Evolutionary conservation across 2,888 invertebrate species (phyloP), one percentile per base, ranked within the genome.

Genomic region (Lissocephala sabroskyi): DNA sequence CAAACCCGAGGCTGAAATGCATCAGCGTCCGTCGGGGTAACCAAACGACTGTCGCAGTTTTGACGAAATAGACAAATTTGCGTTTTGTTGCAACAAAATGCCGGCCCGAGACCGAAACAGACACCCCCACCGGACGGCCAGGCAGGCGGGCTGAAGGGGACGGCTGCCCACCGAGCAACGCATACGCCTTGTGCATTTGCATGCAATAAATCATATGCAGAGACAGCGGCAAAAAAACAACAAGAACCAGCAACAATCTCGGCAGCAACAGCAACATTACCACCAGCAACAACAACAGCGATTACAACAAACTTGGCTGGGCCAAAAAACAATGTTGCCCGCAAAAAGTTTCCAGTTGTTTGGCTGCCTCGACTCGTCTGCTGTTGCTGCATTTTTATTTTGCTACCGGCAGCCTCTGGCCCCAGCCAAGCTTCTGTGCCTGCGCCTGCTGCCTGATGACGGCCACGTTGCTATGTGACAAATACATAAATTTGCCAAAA

Each of bases 51-150:
- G 73, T 64, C 65, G 64, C 54, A 59, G 52, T 70, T 79, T 79
- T 80, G 79, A 79, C 79, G 80, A 79, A 79, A 79, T 78, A 79
- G 80, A 79, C 80, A 79, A 80, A 79, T 79, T 79, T 79, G 79
- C 80, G 79, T 79, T 79, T 76, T 75, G 63, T 62, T 78, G 65
- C 76, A 67, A 65, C 78, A 71, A 77, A 70, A 78, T 66, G 61
- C 52, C 57, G 55, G 19, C 4, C 37, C 19, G 18, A 19, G 13
- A 23, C 17, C 13, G 16, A 23, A 23, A 17, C n/a, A 18, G 11
- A 23, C 39, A 16, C 16, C 7, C 10, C 30, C 32, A 43, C 14
- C 17, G n/a, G 13, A 7, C 19, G 1, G 11, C 40, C 2, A 14
- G 11, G 7, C 19, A 11, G 7, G 23, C 36, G 6, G 9, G n/a